These are phyloP conservation scores for Salarias fasciatus DNA, from an alignment of 2,797 vertebrate genomes.

Conservation along the genomic window DNA sequence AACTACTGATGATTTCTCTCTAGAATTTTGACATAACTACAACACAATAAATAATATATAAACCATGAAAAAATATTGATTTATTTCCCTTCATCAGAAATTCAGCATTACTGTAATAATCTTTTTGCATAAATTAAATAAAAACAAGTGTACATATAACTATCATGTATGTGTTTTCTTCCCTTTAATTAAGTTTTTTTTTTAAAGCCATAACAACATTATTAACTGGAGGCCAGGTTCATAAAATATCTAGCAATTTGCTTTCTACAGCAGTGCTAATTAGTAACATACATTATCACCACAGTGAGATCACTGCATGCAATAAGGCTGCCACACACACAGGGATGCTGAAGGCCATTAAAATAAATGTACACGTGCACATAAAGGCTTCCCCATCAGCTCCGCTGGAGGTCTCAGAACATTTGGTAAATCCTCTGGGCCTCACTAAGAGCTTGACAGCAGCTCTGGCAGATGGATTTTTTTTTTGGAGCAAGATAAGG, in stretches of 20 bases:
- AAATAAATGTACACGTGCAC: constrained; percentile 7
- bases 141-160: no score
- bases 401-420: constrained; percentile 14
- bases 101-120: no score
- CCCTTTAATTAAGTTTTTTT: no score
- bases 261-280: neutral
- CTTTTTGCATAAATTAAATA: no score
- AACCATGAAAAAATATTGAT: no score
- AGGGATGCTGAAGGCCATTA: constrained; percentile 33
- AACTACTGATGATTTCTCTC: no score
- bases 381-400: constrained; percentile 5
- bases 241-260: neutral
- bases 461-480: neutral
- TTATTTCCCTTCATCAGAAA: no score
- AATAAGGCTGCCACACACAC: constrained; percentile 1
- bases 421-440: constrained; percentile 19
- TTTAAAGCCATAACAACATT: neutral
- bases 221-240: neutral
- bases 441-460: neutral
- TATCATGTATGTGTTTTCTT: no score
- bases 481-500: constrained; percentile 15
- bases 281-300: neutral
- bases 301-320: neutral
- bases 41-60: no score
- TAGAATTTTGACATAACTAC: no score